Percentiles rank a stretch among this genome's conserved stretches.
phyloP scores from a whole-genome alignment of 2,888 invertebrate species.

The Meloe dianella region DNA sequence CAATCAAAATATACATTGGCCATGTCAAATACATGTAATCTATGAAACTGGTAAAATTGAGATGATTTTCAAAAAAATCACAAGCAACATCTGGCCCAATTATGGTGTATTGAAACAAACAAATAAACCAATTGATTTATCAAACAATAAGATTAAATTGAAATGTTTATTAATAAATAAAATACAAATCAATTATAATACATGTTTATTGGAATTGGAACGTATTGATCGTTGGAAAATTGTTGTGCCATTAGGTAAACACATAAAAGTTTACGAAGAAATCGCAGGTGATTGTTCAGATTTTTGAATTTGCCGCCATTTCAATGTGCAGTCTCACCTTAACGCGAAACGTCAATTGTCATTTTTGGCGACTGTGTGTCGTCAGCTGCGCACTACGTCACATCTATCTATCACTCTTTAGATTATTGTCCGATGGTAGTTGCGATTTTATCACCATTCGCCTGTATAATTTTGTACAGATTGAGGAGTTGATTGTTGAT shows the following conservation, averaged over 20 bases:
- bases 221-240: conserved; percentile 65
- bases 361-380: too few species aligned
- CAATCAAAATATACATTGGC: conserved; percentile 68
- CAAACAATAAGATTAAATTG: conserved; percentile 40
- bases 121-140: conserved; percentile 38
- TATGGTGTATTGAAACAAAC: conserved; percentile 58
- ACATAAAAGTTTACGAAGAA: conserved; percentile 69
- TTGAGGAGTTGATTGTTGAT: not conserved
- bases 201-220: conserved; percentile 66
- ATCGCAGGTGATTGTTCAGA: conserved; percentile 61
- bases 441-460: too few species aligned
- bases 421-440: too few species aligned
- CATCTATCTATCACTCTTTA: too few species aligned
- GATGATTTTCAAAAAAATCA: conserved; percentile 62
- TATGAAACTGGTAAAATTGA: conserved; percentile 74
- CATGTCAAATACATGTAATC: conserved; percentile 63
- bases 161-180: conserved; percentile 58
- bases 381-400: too few species aligned
- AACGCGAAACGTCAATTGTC: too few species aligned
- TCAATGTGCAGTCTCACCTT: not conserved
- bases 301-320: not conserved
- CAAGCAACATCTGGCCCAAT: conserved; percentile 60
- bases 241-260: conserved; percentile 76
- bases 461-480: too few species aligned
- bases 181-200: conserved; percentile 70